Evolutionary conservation across 2,888 invertebrate genomes (phyloP).

Genomic region (Drosophila fulvimacula): DNA sequence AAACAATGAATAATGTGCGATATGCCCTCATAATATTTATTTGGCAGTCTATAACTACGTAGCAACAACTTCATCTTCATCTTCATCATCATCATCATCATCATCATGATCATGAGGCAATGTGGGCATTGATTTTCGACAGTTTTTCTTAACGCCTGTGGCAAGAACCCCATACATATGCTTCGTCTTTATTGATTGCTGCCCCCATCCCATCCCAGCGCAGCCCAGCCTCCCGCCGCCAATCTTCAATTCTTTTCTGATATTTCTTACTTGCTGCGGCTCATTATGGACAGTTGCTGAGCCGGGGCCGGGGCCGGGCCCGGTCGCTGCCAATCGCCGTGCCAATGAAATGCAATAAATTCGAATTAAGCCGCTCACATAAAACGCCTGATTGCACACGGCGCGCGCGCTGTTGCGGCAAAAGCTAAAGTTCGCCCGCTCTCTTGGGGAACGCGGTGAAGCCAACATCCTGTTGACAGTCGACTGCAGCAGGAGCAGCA

Average conservation of each 20-base stretch:
- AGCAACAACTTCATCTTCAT: conserved; percentile 24
- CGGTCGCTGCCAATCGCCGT: conserved; percentile 12
- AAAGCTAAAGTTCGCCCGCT: conserved; percentile 41
- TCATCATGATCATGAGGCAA: conserved; percentile 42
- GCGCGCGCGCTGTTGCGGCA: conserved; percentile 41
- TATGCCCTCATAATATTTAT: conserved; percentile 75
- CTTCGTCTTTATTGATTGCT: conserved; percentile 47
- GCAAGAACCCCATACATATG: conserved; percentile 24
- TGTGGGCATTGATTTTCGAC: conserved; percentile 58
- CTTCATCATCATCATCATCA: conserved; percentile 11
- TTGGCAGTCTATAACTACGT: conserved; percentile 65
- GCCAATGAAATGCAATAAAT: conserved; percentile 71
- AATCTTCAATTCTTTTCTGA: conserved; percentile 7
- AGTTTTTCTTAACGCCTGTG: conserved; percentile 31
- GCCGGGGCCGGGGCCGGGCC: not conserved
- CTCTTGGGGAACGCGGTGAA: conserved; percentile 62
- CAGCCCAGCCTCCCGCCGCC: not conserved
- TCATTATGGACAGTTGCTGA: conserved; percentile 57
- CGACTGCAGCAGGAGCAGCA: conserved; percentile 40
- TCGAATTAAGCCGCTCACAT: conserved; percentile 78
- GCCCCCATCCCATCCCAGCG: not conserved
- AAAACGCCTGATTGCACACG: conserved; percentile 78
- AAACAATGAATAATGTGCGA: conserved; percentile 68
- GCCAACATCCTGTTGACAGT: conserved; percentile 78
- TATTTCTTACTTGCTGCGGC: conserved; percentile 53